Base-by-base conservation (phyloP, 2,797 vertebrate species). In the Apogon talboti region DNA sequence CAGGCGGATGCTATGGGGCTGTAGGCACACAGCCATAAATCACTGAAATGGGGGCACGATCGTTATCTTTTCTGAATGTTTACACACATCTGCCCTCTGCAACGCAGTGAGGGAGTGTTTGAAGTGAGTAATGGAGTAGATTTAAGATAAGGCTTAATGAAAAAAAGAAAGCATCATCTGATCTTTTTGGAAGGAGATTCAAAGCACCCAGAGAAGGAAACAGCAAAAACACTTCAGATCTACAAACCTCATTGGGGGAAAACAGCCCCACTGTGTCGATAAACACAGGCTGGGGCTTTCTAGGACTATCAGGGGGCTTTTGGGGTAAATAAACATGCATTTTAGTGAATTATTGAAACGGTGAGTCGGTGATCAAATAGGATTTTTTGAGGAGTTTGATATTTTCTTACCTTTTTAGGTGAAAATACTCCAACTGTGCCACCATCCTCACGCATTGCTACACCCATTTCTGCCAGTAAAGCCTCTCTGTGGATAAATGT, bases 371-470 rank as follows among this genome's bases (percentile, higher is more conserved):
- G n/a, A n/a, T 76, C 11, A 57, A 37, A 47, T 15, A 46, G 1
- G 43, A 33, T 6, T 45, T 59, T 35, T 40, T 15, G 19, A 48
- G 18, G 21, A 7, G n/a, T 40, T 3, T 7, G 1, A 42, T 40
- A 13, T 48, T 11, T 54, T 76, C 81, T 67, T 94, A 99, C 98
- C 96, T 99, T 99, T 85, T 99, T 99, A 44, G 98, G 98, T 55
- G 97, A 99, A 84, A 99, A 99, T 14, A 99, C 98, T 0, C 98
- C 98, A 67, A 99, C 83, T 2, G 98, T 99, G 45, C 98, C 98
- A 1, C 98, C 98, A 0, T 99, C 98, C 82, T 99, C 98, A 64
- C 97, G 91, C 95, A 99, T 99, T 74, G 98, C 98, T 55, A 99
- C 98, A 0, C 98, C 98, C 97, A 99, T 99, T 91, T 99, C 98